phyloP scores from a whole-genome alignment of 2,888 invertebrate genomes.

The Nymphalis urticae region DNA sequence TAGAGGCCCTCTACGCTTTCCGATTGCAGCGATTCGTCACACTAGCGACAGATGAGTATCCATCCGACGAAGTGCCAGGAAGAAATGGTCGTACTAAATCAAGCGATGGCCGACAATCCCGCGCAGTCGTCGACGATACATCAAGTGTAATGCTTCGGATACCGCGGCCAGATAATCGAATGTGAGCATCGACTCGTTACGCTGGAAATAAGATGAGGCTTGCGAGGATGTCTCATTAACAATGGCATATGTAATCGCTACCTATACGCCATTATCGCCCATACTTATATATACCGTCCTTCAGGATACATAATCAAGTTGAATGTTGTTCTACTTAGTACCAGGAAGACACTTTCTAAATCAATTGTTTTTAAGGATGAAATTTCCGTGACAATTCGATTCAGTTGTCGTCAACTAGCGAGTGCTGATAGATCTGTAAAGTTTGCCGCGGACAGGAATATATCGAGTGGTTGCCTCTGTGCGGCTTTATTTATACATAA shows the following conservation, averaged over 20 bases:
- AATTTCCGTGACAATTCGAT: conserved; percentile 49
- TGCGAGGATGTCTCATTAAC: conserved; percentile 51
- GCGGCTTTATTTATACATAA: conserved; percentile 81
- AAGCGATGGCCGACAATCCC: conserved; percentile 77
- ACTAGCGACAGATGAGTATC: conserved; percentile 73
- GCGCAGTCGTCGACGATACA: conserved; percentile 78
- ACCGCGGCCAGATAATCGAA: conserved; percentile 81
- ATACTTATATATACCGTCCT: conserved; percentile 27
- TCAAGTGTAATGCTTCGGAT: conserved; percentile 81
- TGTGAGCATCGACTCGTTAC: conserved; percentile 81
- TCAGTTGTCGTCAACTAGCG: conserved; percentile 60
- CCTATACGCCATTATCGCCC: conserved; percentile 40
- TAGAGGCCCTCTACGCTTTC: conserved; percentile 72
- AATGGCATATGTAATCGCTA: conserved; percentile 56
- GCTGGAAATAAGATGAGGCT: conserved; percentile 79
- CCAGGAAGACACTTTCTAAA: neutral
- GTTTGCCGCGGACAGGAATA: conserved; percentile 81
- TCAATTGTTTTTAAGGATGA: conserved; percentile 53
- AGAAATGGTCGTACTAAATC: conserved; percentile 78
- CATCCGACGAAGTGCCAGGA: conserved; percentile 76
- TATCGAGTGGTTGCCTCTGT: conserved; percentile 81
- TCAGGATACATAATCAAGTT: neutral
- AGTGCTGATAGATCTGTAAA: conserved; percentile 78
- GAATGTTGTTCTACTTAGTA: neutral
- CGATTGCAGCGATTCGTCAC: conserved; percentile 76